phyloP scores from a whole-genome alignment of 2,797 vertebrate genomes.

The Petrocephalus sullivani region DNA sequence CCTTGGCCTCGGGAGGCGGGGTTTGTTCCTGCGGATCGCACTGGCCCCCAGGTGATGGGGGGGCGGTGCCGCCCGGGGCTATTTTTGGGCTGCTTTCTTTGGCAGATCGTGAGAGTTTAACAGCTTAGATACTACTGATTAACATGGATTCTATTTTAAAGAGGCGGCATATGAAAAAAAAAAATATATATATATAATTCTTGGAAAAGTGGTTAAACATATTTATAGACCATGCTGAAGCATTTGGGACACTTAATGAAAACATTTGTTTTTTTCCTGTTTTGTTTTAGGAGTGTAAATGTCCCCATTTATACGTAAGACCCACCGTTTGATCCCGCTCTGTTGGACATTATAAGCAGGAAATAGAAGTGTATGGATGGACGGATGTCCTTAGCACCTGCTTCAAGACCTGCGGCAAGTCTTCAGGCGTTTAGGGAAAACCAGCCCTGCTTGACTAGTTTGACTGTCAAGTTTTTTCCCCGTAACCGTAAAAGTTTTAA shows the following conservation, averaged over 20 bases:
- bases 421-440: neutral
- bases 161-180: neutral
- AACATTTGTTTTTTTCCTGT: neutral
- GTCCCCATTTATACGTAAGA: neutral
- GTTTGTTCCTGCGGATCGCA: neutral
- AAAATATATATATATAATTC: neutral
- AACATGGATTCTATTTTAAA: neutral
- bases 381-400: neutral
- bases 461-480: neutral
- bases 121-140: neutral
- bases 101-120: neutral
- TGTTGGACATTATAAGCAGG: neutral
- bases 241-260: neutral
- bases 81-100: neutral
- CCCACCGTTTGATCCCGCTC: neutral
- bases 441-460: neutral
- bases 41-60: neutral
- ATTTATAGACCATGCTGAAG: neutral
- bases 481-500: neutral
- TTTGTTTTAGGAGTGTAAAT: neutral
- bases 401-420: neutral
- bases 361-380: neutral
- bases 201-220: neutral
- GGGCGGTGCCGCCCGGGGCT: neutral
- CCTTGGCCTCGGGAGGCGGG: neutral